A percentile compares a stretch with the other conserved stretches of the same genome.
These are phyloP conservation scores for Sternarchorhynchus goeldii DNA, from an alignment of 2,797 vertebrate genomes.

Conservation along the genomic window DNA sequence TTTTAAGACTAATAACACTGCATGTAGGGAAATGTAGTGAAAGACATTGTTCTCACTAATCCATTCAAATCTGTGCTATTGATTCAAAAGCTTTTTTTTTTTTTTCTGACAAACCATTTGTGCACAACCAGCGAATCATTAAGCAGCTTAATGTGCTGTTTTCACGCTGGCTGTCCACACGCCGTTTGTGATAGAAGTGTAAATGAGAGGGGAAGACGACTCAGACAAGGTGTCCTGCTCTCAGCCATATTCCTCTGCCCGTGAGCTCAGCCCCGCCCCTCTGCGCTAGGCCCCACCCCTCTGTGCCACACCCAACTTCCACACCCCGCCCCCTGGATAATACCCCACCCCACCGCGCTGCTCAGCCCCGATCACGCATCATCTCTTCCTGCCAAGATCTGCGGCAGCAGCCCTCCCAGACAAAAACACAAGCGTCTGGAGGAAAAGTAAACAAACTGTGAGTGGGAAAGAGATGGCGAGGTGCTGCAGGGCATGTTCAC, in stretches of 20 bases:
- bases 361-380: constrained; percentile 54
- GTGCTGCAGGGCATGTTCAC: constrained; percentile 49
- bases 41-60: constrained; percentile 63
- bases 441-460: constrained; percentile 63
- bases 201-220: constrained; percentile 65
- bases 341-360: too few relatives aligned
- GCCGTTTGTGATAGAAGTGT: constrained; percentile 47
- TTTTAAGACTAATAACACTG: constrained; percentile 56
- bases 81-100: constrained; percentile 64
- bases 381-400: constrained; percentile 67
- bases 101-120: constrained; percentile 65
- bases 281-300: too few relatives aligned
- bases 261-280: constrained; percentile 37
- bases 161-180: constrained; percentile 56
- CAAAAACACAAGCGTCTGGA: constrained; percentile 50
- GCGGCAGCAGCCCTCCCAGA: constrained; percentile 62
- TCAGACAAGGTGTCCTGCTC: constrained; percentile 62
- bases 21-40: constrained; percentile 58
- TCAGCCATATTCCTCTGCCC: constrained; percentile 55
- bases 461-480: constrained; percentile 48
- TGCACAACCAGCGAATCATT: constrained; percentile 63
- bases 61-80: constrained; percentile 67
- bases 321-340: too few relatives aligned
- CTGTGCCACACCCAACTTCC: too few relatives aligned
- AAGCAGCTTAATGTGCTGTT: constrained; percentile 69